These are phyloP conservation scores for Pristiophorus japonicus DNA, from an alignment of 2,113 vertebrate genomes.

Conservation along the genomic window DNA sequence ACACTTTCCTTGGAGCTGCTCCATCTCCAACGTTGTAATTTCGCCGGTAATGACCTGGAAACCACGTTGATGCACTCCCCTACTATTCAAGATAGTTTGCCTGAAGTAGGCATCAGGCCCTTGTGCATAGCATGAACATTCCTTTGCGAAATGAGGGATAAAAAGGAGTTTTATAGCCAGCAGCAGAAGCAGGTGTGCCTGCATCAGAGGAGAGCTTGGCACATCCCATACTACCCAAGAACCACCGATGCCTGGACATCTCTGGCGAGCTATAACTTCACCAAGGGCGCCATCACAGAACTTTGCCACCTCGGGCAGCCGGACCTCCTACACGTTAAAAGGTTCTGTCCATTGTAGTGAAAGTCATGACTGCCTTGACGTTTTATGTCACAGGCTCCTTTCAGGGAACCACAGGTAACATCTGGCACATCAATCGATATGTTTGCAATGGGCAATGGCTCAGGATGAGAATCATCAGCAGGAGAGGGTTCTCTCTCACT, in stretches of 20 bases:
- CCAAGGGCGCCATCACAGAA: not conserved
- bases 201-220: not conserved
- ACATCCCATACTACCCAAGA: not conserved
- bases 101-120: not conserved
- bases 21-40: not conserved
- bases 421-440: not conserved
- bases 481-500: not conserved
- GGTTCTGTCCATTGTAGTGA: not conserved
- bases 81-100: not conserved
- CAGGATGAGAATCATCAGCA: not conserved
- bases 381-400: not conserved
- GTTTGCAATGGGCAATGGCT: not conserved
- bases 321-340: not conserved
- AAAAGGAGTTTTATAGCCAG: not conserved
- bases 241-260: not conserved
- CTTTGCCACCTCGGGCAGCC: not conserved
- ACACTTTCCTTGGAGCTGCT: not conserved
- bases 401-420: not conserved
- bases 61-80: not conserved
- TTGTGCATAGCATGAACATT: not conserved
- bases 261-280: too few relatives aligned
- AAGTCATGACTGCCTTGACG: not conserved
- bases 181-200: not conserved
- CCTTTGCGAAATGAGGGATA: not conserved
- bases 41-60: not conserved